Base-by-base conservation (phyloP, 1,140 invertebrate genomes). In the Chrysoperla carnea region DNA sequence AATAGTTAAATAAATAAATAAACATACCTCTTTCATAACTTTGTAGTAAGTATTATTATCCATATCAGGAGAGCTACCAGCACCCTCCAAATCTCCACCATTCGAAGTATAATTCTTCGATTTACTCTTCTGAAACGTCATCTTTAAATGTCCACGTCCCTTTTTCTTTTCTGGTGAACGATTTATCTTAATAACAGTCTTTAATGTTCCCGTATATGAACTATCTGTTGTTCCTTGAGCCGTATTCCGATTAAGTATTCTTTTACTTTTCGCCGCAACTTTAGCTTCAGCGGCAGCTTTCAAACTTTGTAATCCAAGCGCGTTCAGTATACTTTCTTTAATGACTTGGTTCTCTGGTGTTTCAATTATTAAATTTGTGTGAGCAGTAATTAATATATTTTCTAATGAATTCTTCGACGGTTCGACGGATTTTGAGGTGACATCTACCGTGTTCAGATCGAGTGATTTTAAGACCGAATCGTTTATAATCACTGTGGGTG, bases 111-210 rank as follows among this genome's bases (percentile, higher is more conserved):
- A 64, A 1, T 54, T 53, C 48, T 73, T 71, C 11, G 64, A 64
- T 43, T 76, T 75, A 42, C 74, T 75, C 53, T 84, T 81, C 55
- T 84, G 81, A 54, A 84, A 72, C 37, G 82, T 81, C 77, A 84
- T 81, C 53, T 84, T 84, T 37, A 84, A 57, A 0, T 77, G 75
- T 44, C 74, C 79, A 36, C 77, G 67, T 29, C 67, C 69, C 43
- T 67, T 71, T 59, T 77, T 77, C 41, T 68, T 66, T 44, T 70
- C 68, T 31, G 67, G 61, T 52, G 66, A 66, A 7, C 70, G 60
- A 43, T 80, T 78, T 39, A 79, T 51, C 57, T 84, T 81, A 43
- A 86, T 84, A 35, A 84, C 73, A 14, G 81, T 83, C 52, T 84
- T 86, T 35, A 84, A 53, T 0, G 81, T 83, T 3, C 81, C 81